A percentile compares a stretch with the other conserved stretches of the same genome.
Conservation (phyloP, 2,797 vertebrate species). For the Sus cebifrons region DNA sequence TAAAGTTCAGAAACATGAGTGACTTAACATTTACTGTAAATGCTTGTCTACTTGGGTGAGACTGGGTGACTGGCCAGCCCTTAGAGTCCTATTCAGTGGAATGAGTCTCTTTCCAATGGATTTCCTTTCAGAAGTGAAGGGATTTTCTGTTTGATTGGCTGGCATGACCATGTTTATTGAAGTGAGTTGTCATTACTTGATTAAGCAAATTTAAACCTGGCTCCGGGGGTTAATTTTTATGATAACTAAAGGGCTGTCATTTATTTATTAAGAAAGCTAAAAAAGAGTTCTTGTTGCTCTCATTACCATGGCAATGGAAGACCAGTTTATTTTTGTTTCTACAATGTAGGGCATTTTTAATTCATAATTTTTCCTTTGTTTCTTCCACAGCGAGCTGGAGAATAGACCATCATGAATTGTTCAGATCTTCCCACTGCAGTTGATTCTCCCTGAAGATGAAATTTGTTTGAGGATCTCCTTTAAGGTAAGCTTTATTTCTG, state of each 20-base stretch:
- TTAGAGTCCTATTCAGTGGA: neutral
- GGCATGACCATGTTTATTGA: neutral
- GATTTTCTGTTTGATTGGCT: neutral
- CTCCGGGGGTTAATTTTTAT: neutral
- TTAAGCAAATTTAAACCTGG: constrained; percentile 38
- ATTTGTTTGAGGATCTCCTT: neutral
- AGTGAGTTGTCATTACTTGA: neutral
- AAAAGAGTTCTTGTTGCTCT: constrained; percentile 16
- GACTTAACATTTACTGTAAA: neutral
- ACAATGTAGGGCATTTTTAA: neutral
- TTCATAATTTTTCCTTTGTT: neutral
- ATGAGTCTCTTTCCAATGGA: neutral
- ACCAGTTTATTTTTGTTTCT: neutral
- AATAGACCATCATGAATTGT: neutral
- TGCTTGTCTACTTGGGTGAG: neutral
- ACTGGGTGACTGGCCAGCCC: neutral
- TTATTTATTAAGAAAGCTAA: constrained; percentile 54
- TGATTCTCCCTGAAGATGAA: neutral
- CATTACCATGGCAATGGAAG: neutral
- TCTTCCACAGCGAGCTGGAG: neutral
- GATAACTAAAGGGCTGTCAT: neutral
- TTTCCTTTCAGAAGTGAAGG: constrained; percentile 2
- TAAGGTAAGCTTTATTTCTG: neutral
- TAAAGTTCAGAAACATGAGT: neutral
- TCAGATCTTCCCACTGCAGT: neutral